Conservation (phyloP, 2,113 vertebrate genomes). For the Psettodes erumei region DNA sequence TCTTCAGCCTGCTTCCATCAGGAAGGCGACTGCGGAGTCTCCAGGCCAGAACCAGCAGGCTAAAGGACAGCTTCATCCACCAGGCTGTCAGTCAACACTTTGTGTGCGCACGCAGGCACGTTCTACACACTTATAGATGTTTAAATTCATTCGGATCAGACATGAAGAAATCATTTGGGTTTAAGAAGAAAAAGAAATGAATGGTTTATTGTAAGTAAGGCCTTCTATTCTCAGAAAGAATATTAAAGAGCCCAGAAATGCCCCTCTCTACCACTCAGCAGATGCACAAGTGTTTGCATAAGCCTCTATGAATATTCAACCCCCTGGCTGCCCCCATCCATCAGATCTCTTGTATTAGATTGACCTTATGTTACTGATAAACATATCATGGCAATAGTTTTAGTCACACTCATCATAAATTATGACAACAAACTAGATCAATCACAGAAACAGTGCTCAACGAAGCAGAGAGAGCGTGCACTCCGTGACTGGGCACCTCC, state of each 20-base stretch:
- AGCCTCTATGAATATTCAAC: not conserved
- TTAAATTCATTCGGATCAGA: too few relatives aligned
- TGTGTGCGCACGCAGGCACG: too few relatives aligned
- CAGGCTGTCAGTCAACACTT: too few relatives aligned
- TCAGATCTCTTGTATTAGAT: not conserved
- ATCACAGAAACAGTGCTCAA: slow-evolving; percentile 1
- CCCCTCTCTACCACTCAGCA: not conserved
- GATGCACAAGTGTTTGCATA: not conserved
- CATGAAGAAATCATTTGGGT: not conserved
- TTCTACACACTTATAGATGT: too few relatives aligned
- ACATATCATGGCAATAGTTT: not conserved
- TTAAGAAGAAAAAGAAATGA: not conserved
- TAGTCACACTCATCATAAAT: not conserved
- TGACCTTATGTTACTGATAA: not conserved
- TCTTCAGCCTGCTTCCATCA: too few relatives aligned
- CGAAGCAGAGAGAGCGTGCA: not conserved
- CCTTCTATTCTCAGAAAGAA: too few relatives aligned
- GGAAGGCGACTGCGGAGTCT: too few relatives aligned
- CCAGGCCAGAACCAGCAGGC: too few relatives aligned
- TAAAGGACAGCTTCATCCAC: too few relatives aligned
- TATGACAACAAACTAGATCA: not conserved
- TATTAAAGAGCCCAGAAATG: not conserved
- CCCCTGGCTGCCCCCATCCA: not conserved
- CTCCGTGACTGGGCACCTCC: not conserved
- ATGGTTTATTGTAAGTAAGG: not conserved